Conservation (phyloP, 1,140 invertebrate species). For the Caenorhabditis remanei region DNA sequence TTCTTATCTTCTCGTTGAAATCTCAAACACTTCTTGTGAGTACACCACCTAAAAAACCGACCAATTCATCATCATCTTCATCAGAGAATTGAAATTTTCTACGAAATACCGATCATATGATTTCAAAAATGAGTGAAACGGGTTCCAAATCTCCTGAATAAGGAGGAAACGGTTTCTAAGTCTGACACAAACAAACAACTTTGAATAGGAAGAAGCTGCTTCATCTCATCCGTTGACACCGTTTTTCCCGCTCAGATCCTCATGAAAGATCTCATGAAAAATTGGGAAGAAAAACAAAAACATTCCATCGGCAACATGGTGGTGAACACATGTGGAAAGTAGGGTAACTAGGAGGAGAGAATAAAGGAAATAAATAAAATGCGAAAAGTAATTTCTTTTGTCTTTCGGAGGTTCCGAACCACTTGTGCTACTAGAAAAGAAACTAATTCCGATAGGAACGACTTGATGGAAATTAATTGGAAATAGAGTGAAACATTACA, state of each 20-base stretch:
- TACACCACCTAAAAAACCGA: slow-evolving; percentile 45
- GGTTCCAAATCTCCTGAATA: neutral
- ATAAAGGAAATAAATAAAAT: slow-evolving; percentile 39
- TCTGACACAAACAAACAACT: slow-evolving; percentile 26
- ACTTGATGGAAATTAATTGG: slow-evolving; percentile 37
- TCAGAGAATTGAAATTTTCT: neutral
- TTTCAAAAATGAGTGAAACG: slow-evolving; percentile 29
- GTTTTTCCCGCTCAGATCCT: slow-evolving; percentile 22
- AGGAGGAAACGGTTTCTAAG: slow-evolving; percentile 4
- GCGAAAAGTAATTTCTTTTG: slow-evolving; percentile 29
- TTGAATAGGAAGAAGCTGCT: neutral
- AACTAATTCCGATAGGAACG: slow-evolving; percentile 21
- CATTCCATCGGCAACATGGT: neutral
- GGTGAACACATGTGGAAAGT: slow-evolving; percentile 41
- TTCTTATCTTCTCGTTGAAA: slow-evolving; percentile 20
- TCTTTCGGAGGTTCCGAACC: slow-evolving; percentile 40
- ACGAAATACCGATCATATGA: slow-evolving; percentile 38
- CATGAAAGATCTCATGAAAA: neutral
- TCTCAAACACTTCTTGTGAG: slow-evolving; percentile 37
- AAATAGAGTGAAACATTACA: neutral
- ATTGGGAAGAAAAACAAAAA: neutral
- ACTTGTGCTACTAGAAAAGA: slow-evolving; percentile 5
- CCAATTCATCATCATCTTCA: slow-evolving; percentile 50
- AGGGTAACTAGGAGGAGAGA: slow-evolving; percentile 15
- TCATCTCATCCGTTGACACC: slow-evolving; percentile 12